Evolutionary conservation across 2,888 invertebrate species (phyloP), one percentile per base, ranked within the genome.

Genomic region (Sympetrum striolatum): DNA sequence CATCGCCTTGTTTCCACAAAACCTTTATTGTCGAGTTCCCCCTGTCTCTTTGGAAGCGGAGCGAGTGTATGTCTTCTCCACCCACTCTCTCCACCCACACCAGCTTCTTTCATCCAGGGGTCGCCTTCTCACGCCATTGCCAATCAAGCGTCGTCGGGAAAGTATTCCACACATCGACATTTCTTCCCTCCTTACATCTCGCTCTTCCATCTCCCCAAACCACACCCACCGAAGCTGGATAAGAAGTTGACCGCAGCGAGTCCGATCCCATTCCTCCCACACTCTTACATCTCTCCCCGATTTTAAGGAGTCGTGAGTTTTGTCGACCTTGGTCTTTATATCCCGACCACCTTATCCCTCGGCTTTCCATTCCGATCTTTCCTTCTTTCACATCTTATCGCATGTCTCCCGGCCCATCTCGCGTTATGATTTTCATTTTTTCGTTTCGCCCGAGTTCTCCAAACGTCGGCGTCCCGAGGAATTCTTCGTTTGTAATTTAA

Each of bases 301-400:
- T 80, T 22, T 80, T 80, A 80, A 80, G 80, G 39, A 80, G 80
- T 80, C 80, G 80, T 80, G 80, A 80, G 80, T 80, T 80, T 80
- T 80, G 82, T 58, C 31, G 82, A 31, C 82, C 82, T 44, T 31
- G 58, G 58, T 48, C 25, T 81, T n/a, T 15, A 58, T 58, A 44
- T 82, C 25, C 35, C 58, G 22, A 6, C 58, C 44, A 31, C 58
- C 82, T n/a, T 58, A 22, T 44, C 81, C 58, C 2, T n/a, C n/a
- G 4, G 25, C 22, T 53, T 39, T 18, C 14, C 25, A 22, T 44
- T 44, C 58, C 31, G n/a, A 48, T 53, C 58, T 82, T 31, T 5
- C 58, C 35, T 35, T 31, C n/a, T 48, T 53, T 53, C 53, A 44
- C 18, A 5, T 58, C 82, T 58, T 73, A 73, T 73, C 73, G 25